A percentile compares a stretch with the other conserved stretches of the same genome.
Evolutionary conservation across 2,797 vertebrate species (phyloP).

Genomic region (Hipposideros larvatus): DNA sequence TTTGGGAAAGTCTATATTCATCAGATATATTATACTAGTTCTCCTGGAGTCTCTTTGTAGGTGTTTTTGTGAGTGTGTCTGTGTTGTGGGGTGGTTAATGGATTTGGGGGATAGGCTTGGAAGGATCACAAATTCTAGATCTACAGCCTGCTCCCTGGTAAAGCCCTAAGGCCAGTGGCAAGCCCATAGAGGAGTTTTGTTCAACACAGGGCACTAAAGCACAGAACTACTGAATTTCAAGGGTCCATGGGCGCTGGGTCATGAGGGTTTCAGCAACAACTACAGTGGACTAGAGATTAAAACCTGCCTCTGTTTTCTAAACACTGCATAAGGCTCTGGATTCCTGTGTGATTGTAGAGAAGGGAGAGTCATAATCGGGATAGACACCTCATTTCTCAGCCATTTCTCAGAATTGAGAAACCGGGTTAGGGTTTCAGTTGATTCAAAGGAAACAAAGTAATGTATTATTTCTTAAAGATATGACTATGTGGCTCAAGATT

Average conservation of each 20-base stretch:
- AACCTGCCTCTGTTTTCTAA: neutral
- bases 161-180: neutral
- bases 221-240: neutral
- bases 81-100: neutral
- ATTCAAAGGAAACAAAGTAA: conserved; percentile 17
- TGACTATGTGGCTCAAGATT: neutral
- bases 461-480: neutral
- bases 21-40: neutral
- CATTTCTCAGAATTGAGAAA: neutral
- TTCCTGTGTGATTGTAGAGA: neutral
- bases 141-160: neutral
- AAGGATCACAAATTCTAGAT: neutral
- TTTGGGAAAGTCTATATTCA: neutral
- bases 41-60: neutral
- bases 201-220: neutral
- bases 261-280: neutral
- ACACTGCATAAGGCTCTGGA: neutral
- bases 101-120: neutral
- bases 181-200: neutral
- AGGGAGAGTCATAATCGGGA: neutral
- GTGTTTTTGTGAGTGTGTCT: neutral
- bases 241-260: neutral
- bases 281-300: neutral
- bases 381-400: neutral
- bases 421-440: neutral